Base-by-base conservation (phyloP, 2,113 vertebrate genomes). In the Crotalus viridis region DNA sequence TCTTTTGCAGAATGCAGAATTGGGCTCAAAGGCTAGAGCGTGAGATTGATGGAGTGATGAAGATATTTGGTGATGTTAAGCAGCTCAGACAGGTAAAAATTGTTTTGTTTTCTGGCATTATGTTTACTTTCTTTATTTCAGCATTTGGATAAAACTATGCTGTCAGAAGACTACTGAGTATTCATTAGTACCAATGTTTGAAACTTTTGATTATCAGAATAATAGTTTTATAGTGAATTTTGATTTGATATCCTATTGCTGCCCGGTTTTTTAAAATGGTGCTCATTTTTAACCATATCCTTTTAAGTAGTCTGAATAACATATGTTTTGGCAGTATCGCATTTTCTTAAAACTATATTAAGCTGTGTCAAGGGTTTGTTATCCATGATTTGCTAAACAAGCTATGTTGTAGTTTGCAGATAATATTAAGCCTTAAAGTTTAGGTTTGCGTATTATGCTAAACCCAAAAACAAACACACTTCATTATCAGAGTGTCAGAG, bases 11-110 rank as follows among this genome's bases (percentile, higher is more conserved):
- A 97, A 98, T 99, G 98, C 99, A 99, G 98, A 98, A 99, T 97
- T 99, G 99, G 99, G 98, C 99, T 96, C 97, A 98, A 95, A 98
- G 99, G 93, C 98, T 99, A 96, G 99, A 99, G 95, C 99, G 99
- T 97, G 99, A 99, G 98, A 98, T 99, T 94, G 99, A 99, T 96
- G 98, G 98, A 92, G 99, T 99, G 95, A 99, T 99, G 98, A 98
- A 99, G 96, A 99, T 99, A 96, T 99, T 99, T 97, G 99, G 98
- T 95, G 99, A 99, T 59, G 98, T 98, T 94, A 98, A 99, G 96
- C 98, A 99, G 97, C 98, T 99, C 94, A 98, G 98, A 96, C 98
- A 98, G 98, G 99, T 99, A 98, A 99, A 98, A 90, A 74, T 28
- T 91, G 55, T 39, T 89, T 94, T 33, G 24, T 81, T n/a, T 61